Base-by-base conservation (phyloP, 92 coral and sea anemone species). In the Siderastrea radians region DNA sequence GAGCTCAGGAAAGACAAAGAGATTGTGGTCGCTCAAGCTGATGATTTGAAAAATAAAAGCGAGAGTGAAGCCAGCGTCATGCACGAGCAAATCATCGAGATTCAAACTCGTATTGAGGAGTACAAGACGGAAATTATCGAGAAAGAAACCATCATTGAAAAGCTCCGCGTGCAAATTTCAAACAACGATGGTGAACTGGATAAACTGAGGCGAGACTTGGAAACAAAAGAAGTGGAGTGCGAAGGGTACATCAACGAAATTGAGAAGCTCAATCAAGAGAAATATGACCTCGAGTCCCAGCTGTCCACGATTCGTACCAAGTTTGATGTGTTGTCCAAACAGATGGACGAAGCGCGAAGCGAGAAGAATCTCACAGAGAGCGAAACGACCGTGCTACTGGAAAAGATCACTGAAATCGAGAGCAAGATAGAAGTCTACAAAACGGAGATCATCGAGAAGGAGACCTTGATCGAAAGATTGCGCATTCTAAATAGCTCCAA, bases 361-460 rank as follows among this genome's bases (percentile, higher is more conserved):
- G 98, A 95, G 51, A 83, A 78, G 69, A 94, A 87, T 48, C 89
- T 88, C 17, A 92, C 95, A 3, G 98, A 88, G 17, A 93, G 93
- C 17, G 96, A 95, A 66, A 80, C 98, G 38, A 88, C 80, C 38
- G 91, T 87, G 53, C 91, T 95, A 54, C 92, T 92, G 3, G 83
- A 88, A 49, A 93, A 91, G 82, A 89, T 95, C 8, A 90, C 92
- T 19, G 93, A 93, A 49, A 94, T 95, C 72, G 98, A 95, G 90
- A 89, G 74, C 45, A 86, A 92, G 26, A 92, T 95, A 77, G 96
- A 95, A 66, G 84, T 89, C 50, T 95, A 95, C 89, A 95, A 89
- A 81, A 86, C 86, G 58, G 98, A 98, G 87, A 94, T 96, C 66
- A 92, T 92, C 63, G 98, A 98, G 44, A 98, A 98, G 70, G 98